These are phyloP conservation scores for Chymomyza caudatula DNA, from an alignment of 2,888 invertebrate species.

Conservation along the genomic window DNA sequence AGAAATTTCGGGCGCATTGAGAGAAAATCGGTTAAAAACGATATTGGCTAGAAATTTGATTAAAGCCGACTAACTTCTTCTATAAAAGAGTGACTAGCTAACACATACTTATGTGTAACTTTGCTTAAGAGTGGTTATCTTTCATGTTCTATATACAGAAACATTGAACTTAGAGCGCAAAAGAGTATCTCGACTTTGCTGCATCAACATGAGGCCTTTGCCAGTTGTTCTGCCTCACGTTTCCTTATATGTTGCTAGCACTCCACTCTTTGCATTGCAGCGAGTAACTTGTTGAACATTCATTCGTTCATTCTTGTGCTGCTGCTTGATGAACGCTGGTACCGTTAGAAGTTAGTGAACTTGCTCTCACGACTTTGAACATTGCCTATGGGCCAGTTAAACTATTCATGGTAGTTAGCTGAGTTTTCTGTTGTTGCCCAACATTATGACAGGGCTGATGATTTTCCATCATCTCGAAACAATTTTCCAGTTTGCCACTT, in stretches of 20 bases:
- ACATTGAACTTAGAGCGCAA: not conserved
- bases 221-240: too few relatives aligned
- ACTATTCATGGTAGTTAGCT: not conserved
- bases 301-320: not conserved
- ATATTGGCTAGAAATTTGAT: too few relatives aligned
- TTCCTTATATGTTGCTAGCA: not conserved
- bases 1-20: too few relatives aligned
- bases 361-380: constrained; percentile 3
- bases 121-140: too few relatives aligned
- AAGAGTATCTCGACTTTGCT: not conserved
- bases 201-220: not conserved
- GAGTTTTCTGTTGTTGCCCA: not conserved
- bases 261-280: not conserved
- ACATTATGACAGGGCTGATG: constrained; percentile 30
- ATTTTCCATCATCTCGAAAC: constrained; percentile 49
- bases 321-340: not conserved
- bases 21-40: too few relatives aligned
- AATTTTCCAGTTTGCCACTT: constrained; percentile 45
- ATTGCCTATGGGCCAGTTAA: not conserved
- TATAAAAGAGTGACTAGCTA: too few relatives aligned
- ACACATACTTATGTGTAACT: too few relatives aligned
- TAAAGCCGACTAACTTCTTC: too few relatives aligned
- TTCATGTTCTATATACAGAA: too few relatives aligned
- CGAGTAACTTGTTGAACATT: not conserved
- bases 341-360: constrained; percentile 64